phyloP scores from a whole-genome alignment of 2,888 invertebrate species.

The Gastracanthus pulcherrimus region DNA sequence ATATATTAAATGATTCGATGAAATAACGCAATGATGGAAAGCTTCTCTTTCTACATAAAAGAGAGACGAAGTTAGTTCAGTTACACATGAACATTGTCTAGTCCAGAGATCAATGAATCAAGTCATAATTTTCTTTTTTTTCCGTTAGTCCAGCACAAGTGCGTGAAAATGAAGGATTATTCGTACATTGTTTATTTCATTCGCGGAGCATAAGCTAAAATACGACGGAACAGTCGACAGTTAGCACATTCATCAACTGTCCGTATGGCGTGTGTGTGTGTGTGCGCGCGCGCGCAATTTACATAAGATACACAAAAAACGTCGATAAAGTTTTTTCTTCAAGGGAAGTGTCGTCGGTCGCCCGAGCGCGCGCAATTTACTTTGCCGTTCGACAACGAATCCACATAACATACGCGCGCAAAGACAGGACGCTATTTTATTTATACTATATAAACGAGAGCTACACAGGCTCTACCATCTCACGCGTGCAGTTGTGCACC shows the following conservation, averaged over 20 bases:
- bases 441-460: too few relatives aligned
- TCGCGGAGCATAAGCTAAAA: slow-evolving; percentile 24
- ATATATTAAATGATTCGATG: neutral
- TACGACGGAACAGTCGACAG: slow-evolving; percentile 27
- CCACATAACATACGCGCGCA: too few relatives aligned
- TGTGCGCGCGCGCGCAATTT: slow-evolving; percentile 32
- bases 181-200: too few relatives aligned
- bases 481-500: too few relatives aligned
- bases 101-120: slow-evolving; percentile 33
- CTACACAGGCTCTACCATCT: too few relatives aligned
- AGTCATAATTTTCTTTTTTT: neutral
- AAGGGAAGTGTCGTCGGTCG: too few relatives aligned
- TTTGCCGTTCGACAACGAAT: too few relatives aligned
- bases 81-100: slow-evolving; percentile 17
- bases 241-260: slow-evolving; percentile 31
- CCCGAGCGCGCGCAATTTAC: too few relatives aligned
- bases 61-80: neutral
- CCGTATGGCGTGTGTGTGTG: too few relatives aligned
- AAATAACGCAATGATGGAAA: too few relatives aligned
- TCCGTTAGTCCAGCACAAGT: neutral
- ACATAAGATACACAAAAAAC: slow-evolving; percentile 42
- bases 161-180: neutral
- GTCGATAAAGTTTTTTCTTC: slow-evolving; percentile 17
- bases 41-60: neutral
- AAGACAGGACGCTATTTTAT: too few relatives aligned